Evolutionary conservation across 2,888 invertebrate genomes (phyloP).

Genomic region (Sminthurinus aureus): DNA sequence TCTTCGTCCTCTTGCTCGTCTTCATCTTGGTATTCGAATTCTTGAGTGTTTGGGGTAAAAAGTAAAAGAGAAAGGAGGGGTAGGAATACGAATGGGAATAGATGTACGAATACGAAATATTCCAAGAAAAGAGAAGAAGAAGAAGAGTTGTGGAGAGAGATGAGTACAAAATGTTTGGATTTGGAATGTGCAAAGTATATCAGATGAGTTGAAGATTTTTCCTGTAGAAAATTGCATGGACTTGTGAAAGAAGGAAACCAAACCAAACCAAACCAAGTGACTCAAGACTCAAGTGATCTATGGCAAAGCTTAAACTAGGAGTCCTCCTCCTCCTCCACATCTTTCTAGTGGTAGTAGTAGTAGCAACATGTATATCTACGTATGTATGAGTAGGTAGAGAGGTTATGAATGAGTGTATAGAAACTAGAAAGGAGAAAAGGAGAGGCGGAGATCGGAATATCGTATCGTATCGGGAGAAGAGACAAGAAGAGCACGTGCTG

Average conservation of each 20-base stretch:
- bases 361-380: neutral
- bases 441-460: no score
- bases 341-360: no score
- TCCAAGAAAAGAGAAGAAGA: neutral
- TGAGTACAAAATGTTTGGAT: neutral
- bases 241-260: neutral
- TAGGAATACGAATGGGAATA: no score
- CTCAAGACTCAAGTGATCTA: neutral
- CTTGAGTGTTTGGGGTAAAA: no score
- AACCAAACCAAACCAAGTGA: no score
- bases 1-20: no score
- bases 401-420: no score
- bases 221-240: neutral
- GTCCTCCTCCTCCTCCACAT: no score
- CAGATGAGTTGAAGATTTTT: neutral
- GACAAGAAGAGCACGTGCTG: constrained; percentile 20
- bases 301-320: neutral
- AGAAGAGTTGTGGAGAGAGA: neutral
- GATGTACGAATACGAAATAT: no score
- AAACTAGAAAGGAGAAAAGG: neutral
- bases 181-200: neutral
- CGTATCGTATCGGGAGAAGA: neutral
- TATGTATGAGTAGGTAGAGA: no score
- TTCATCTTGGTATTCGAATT: no score
- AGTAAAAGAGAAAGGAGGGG: no score